Evolutionary conservation across 2,888 invertebrate species (phyloP).

Genomic region (Nesidiocoris tenuis): DNA sequence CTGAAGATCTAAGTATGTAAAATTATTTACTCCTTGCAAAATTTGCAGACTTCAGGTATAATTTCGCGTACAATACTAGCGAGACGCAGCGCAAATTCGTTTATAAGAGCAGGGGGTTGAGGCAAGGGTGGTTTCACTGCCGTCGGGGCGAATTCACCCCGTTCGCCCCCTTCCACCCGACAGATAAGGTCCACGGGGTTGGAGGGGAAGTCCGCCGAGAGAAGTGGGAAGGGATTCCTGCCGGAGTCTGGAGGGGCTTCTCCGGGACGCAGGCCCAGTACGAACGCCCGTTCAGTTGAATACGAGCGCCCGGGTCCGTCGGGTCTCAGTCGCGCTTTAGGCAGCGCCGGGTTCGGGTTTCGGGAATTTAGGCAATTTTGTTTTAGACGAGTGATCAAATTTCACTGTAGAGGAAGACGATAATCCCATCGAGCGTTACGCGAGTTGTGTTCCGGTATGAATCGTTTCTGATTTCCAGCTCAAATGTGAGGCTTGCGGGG

Average conservation of each 20-base stretch:
- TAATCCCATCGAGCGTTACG: too few relatives aligned
- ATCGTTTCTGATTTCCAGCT: background rate
- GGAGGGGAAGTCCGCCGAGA: background rate
- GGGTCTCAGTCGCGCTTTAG: slow-evolving; percentile 36
- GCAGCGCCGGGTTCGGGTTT: background rate
- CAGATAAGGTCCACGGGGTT: too few relatives aligned
- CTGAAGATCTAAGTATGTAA: too few relatives aligned
- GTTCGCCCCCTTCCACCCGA: background rate
- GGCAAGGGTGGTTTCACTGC: background rate
- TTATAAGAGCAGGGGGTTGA: background rate
- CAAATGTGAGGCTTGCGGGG: background rate
- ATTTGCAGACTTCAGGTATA: too few relatives aligned
- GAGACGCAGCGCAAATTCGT: background rate
- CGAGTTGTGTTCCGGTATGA: background rate
- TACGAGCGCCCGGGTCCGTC: slow-evolving; percentile 31
- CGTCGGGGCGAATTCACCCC: background rate
- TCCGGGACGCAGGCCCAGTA: slow-evolving; percentile 43
- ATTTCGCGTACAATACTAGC: background rate
- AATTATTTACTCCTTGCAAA: too few relatives aligned
- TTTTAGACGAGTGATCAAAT: too few relatives aligned
- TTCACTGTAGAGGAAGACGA: too few relatives aligned
- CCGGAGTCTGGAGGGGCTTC: slow-evolving; percentile 19
- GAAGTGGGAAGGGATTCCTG: background rate
- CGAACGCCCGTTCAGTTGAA: slow-evolving; percentile 29
- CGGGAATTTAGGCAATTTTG: background rate